Evolutionary conservation across 2,113 vertebrate genomes (phyloP).

Genomic region (Telmatochromis sp.): DNA sequence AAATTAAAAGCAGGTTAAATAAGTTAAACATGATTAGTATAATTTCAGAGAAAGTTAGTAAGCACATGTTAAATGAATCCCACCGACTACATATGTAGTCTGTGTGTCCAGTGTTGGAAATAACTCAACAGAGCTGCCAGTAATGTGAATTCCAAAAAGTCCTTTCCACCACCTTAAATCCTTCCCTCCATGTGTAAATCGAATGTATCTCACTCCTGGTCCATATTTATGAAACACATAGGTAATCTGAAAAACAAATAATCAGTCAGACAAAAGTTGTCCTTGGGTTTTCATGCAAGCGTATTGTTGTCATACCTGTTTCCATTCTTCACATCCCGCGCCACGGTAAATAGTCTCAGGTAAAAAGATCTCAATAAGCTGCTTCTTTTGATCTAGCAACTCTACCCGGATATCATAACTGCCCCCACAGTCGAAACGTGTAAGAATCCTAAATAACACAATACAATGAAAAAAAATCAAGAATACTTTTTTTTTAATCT

Average conservation of each 20-base stretch:
- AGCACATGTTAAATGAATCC: not conserved
- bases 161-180: conserved; percentile 85
- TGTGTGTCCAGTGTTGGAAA: conserved; percentile 25
- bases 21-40: not conserved
- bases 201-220: conserved; percentile 76
- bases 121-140: conserved; percentile 81
- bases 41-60: not conserved
- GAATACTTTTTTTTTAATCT: not conserved
- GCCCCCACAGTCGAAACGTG: not conserved
- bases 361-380: conserved; percentile 13
- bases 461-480: not conserved
- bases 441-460: not conserved
- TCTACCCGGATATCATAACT: not conserved
- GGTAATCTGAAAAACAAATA: conserved; percentile 71
- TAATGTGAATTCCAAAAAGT: conserved; percentile 83
- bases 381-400: not conserved
- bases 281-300: not conserved
- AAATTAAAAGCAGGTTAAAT: not conserved
- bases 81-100: not conserved
- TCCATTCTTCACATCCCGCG: conserved; percentile 22
- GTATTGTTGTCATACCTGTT: conserved; percentile 19
- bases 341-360: conserved; percentile 11
- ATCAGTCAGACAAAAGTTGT: not conserved
- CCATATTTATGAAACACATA: conserved; percentile 84
- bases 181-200: conserved; percentile 79